These are phyloP conservation scores for Spodoptera exigua DNA, from an alignment of 2,888 invertebrate genomes.

Conservation along the genomic window DNA sequence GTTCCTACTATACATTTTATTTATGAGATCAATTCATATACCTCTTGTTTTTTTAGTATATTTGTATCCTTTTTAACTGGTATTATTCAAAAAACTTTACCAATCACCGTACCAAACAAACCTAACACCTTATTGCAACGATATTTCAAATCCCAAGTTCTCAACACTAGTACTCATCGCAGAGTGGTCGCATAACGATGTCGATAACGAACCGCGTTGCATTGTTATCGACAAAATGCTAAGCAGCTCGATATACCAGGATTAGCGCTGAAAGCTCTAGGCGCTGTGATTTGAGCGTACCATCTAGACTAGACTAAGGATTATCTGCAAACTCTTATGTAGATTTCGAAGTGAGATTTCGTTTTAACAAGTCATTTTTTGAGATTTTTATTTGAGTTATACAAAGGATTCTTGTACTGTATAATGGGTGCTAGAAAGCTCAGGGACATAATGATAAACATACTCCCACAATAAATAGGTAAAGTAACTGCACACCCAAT, in stretches of 20 bases:
- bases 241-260: constrained; percentile 61
- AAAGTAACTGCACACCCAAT: no score
- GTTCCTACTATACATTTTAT: no score
- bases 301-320: not conserved
- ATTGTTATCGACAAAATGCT: constrained; percentile 79
- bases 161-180: constrained; percentile 67
- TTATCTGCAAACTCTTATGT: constrained; percentile 29
- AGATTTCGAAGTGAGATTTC: constrained; percentile 9
- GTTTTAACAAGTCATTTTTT: no score
- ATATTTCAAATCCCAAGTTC: constrained; percentile 9
- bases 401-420: no score
- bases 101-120: not conserved
- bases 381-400: no score
- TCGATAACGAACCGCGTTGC: constrained; percentile 80
- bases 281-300: constrained; percentile 27
- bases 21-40: no score
- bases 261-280: constrained; percentile 44
- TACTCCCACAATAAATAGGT: no score
- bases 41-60: no score
- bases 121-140: constrained; percentile 11
- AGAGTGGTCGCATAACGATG: constrained; percentile 83
- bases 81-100: not conserved
- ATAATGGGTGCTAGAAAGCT: no score
- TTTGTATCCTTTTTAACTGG: no score
- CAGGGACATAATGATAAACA: no score